Evolutionary conservation across 2,113 vertebrate genomes (phyloP).

Genomic region (Amblyopsis rosae): DNA sequence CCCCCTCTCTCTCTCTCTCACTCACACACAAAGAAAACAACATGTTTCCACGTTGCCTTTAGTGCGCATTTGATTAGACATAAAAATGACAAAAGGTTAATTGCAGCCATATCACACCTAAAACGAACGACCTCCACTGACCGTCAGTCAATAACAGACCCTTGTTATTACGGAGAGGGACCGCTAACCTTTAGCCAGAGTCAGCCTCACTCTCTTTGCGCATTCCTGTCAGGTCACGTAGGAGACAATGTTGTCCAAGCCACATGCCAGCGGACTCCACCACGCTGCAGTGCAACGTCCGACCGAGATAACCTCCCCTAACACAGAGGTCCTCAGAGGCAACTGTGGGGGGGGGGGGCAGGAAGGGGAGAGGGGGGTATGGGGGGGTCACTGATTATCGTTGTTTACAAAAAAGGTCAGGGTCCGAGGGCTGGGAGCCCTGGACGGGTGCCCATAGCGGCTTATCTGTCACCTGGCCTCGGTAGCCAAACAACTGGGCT

Average conservation of each 20-base stretch:
- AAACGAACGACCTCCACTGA: no score
- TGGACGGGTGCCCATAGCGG: slow-evolving; percentile 24
- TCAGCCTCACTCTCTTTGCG: slow-evolving; percentile 49
- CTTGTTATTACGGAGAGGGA: slow-evolving; percentile 31
- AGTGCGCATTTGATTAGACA: no score
- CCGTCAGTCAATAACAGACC: slow-evolving; percentile 34
- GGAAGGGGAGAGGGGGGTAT: background rate
- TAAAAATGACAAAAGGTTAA: no score
- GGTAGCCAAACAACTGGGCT: slow-evolving; percentile 20
- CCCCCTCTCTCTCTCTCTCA: no score
- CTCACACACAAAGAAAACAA: background rate
- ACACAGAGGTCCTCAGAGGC: slow-evolving; percentile 46
- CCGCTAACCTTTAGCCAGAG: slow-evolving; percentile 68
- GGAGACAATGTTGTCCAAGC: slow-evolving; percentile 23
- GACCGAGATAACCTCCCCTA: slow-evolving; percentile 63
- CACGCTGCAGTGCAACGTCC: slow-evolving; percentile 50
- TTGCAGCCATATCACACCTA: no score
- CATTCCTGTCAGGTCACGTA: slow-evolving; percentile 61
- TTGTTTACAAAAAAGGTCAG: slow-evolving; percentile 46
- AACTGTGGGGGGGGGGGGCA: slow-evolving; percentile 16
- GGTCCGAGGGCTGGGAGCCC: slow-evolving; percentile 5
- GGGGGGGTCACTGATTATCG: slow-evolving; percentile 64
- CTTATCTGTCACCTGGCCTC: slow-evolving; percentile 59
- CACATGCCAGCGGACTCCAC: slow-evolving; percentile 55
- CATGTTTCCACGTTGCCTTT: no score